Conservation (phyloP, 2,888 invertebrate genomes). For the Leptinotarsa haldemani region DNA sequence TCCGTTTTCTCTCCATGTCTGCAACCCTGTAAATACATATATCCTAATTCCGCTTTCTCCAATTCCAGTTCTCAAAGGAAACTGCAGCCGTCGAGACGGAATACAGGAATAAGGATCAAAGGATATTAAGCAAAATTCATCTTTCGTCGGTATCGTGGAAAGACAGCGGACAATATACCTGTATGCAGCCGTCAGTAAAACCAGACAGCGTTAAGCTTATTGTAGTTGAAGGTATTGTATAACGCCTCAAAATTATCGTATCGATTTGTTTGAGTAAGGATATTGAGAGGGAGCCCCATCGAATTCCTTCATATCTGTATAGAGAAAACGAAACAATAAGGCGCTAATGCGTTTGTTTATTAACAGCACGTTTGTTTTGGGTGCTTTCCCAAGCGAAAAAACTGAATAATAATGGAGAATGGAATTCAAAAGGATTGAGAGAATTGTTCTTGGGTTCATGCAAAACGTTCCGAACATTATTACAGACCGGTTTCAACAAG, state of each 20-base stretch:
- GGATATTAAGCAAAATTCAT: constrained; percentile 72
- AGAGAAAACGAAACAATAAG: no score
- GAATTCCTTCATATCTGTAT: no score
- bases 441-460: no score
- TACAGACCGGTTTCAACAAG: no score
- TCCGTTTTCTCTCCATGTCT: neutral
- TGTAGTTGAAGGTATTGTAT: constrained; percentile 72
- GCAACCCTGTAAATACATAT: neutral
- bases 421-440: no score
- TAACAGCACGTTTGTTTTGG: no score
- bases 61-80: constrained; percentile 37
- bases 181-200: constrained; percentile 72
- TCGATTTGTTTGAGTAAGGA: neutral
- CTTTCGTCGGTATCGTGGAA: constrained; percentile 70
- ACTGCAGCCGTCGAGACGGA: constrained; percentile 71
- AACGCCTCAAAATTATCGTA: neutral
- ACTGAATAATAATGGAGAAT: no score
- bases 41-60: constrained; percentile 4
- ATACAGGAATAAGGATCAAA: constrained; percentile 68
- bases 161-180: constrained; percentile 75
- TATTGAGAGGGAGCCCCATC: no score
- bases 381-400: no score
- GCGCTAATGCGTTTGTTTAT: no score
- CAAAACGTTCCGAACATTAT: no score
- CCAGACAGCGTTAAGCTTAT: constrained; percentile 72